Evolutionary conservation across 2,113 vertebrate genomes (phyloP).

Genomic region (Rattus rattus): DNA sequence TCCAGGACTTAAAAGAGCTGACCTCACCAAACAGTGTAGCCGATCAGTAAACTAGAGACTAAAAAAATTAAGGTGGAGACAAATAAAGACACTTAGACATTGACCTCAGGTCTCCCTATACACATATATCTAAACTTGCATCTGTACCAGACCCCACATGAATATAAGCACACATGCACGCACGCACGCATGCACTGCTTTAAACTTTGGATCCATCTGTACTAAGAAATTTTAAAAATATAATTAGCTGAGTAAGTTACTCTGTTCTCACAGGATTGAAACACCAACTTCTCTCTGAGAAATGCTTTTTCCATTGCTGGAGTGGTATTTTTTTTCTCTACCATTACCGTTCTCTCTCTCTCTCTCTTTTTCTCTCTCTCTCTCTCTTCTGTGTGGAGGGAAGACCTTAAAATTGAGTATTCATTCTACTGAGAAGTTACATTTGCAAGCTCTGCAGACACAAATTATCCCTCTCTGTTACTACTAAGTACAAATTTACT

Average conservation of each 20-base stretch:
- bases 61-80: neutral
- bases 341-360: neutral
- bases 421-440: neutral
- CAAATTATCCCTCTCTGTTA: neutral
- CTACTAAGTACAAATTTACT: neutral
- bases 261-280: neutral
- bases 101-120: neutral
- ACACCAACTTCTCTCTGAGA: neutral
- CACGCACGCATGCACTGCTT: neutral
- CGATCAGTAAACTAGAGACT: neutral
- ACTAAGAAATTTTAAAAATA: conserved; percentile 20
- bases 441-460: neutral
- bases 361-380: neutral
- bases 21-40: neutral
- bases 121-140: neutral
- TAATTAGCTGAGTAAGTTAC: neutral
- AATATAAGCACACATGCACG: neutral
- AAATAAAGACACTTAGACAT: neutral
- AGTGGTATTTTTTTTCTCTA: neutral
- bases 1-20: neutral
- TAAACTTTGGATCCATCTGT: neutral
- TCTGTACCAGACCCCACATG: neutral
- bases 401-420: neutral
- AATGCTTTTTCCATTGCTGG: neutral
- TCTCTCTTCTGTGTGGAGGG: neutral